These are phyloP conservation scores for Isoperla grammatica DNA, from an alignment of 2,888 invertebrate genomes.

Conservation along the genomic window DNA sequence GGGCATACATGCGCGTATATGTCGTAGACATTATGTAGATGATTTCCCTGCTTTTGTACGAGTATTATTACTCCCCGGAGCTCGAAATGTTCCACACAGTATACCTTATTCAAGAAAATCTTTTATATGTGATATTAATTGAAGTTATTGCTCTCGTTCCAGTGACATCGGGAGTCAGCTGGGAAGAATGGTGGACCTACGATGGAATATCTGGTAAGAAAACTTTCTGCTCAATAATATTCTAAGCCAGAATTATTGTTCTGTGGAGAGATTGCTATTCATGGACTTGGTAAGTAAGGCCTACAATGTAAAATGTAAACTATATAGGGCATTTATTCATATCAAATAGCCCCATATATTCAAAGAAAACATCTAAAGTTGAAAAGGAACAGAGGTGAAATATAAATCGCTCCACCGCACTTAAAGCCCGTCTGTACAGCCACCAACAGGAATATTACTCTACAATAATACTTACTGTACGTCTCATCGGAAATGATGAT, in stretches of 20 bases:
- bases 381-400: neutral
- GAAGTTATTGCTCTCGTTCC: slow-evolving; percentile 46
- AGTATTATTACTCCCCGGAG: too few species aligned
- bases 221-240: neutral
- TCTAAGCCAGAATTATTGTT: neutral
- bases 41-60: too few species aligned
- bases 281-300: neutral
- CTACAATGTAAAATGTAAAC: too few species aligned
- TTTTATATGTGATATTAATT: neutral
- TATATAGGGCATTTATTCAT: slow-evolving; percentile 3
- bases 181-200: slow-evolving; percentile 97
- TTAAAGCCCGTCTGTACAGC: too few species aligned
- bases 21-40: too few species aligned
- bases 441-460: too few species aligned
- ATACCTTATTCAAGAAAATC: too few species aligned
- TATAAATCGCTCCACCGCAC: slow-evolving; percentile 4
- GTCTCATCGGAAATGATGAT: too few species aligned
- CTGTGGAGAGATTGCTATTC: slow-evolving; percentile 7
- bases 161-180: slow-evolving; percentile 72
- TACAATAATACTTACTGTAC: too few species aligned
- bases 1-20: too few species aligned
- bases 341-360: slow-evolving; percentile 13
- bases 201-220: slow-evolving; percentile 88
- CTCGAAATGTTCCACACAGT: too few species aligned
- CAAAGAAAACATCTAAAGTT: slow-evolving; percentile 10